phyloP scores from a whole-genome alignment of 2,113 vertebrate genomes.

The Carassius gibelio region DNA sequence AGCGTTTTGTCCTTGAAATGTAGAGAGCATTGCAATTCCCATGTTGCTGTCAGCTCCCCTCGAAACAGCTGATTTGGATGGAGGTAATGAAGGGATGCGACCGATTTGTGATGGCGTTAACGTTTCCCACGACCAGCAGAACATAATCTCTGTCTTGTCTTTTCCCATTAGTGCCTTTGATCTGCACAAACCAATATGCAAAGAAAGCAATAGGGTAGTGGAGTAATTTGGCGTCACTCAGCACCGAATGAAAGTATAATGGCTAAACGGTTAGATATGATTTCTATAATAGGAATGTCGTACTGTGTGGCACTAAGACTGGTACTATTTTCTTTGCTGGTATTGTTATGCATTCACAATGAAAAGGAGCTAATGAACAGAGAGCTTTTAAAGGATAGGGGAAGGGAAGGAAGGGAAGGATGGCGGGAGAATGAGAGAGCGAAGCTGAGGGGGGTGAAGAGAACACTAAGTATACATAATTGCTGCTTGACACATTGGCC shows the following conservation, averaged over 20 bases:
- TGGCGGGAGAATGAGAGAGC: conserved; percentile 50
- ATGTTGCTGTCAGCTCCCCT: conserved; percentile 46
- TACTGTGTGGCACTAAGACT: conserved; percentile 69
- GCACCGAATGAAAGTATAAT: conserved; percentile 69
- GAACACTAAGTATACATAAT: conserved; percentile 82
- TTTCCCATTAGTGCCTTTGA: conserved; percentile 74
- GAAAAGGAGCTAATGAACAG: conserved; percentile 74
- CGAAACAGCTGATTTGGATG: conserved; percentile 62
- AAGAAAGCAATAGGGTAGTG: conserved; percentile 71
- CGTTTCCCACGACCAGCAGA: conserved; percentile 68
- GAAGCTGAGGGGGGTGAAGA: conserved; percentile 57
- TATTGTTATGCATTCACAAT: conserved; percentile 71
- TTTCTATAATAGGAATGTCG: conserved; percentile 73
- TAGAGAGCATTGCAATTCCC: conserved; percentile 46
- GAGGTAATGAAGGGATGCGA: conserved; percentile 67
- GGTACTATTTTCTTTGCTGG: conserved; percentile 68
- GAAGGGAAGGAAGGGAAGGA: conserved; percentile 55
- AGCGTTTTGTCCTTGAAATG: conserved; percentile 57
- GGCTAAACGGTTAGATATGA: conserved; percentile 73
- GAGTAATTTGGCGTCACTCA: conserved; percentile 75
- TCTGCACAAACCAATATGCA: conserved; percentile 73
- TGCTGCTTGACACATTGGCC: conserved; percentile 82
- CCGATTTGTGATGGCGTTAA: conserved; percentile 66
- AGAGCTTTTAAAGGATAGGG: conserved; percentile 74
- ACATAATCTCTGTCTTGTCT: conserved; percentile 77